A percentile compares a stretch with the other conserved stretches of the same genome.
These are phyloP conservation scores for Papilio xuthus DNA, from an alignment of 1,140 invertebrate genomes.

Conservation along the genomic window DNA sequence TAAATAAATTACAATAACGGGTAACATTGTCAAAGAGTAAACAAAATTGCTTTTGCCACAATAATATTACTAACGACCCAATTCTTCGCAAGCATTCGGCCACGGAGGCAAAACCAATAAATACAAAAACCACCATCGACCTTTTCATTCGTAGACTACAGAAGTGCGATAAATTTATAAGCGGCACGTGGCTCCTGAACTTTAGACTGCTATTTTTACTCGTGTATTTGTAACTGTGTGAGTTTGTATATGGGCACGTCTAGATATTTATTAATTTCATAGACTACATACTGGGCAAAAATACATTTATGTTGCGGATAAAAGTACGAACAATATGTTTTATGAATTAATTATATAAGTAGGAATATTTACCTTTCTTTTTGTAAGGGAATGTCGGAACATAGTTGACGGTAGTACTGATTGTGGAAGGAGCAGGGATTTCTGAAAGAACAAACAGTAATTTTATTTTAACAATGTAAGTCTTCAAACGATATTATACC, in stretches of 20 bases:
- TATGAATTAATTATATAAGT: constrained; percentile 22
- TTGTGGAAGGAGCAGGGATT: constrained; percentile 87
- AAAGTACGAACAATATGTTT: not conserved
- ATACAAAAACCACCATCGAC: constrained; percentile 76
- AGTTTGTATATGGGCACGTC: not conserved
- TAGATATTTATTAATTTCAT: not conserved
- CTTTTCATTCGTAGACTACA: constrained; percentile 59
- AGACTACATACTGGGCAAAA: not conserved
- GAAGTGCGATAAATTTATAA: constrained; percentile 68
- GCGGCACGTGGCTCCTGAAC: constrained; percentile 61
- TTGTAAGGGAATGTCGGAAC: constrained; percentile 74
- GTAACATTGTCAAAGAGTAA: constrained; percentile 76
- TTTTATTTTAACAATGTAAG: no score
- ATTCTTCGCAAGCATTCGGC: constrained; percentile 76
- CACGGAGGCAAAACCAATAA: constrained; percentile 75
- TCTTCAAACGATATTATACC: no score
- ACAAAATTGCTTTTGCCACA: constrained; percentile 78
- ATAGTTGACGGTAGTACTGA: constrained; percentile 82
- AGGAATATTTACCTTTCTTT: constrained; percentile 70
- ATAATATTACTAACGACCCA: constrained; percentile 80
- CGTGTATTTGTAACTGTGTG: constrained; percentile 57
- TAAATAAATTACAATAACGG: constrained; percentile 75
- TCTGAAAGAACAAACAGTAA: constrained; percentile 82
- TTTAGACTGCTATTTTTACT: constrained; percentile 63
- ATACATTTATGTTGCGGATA: no score